Conservation (phyloP, 2,797 vertebrate species). For the Acanthopagrus latus region DNA sequence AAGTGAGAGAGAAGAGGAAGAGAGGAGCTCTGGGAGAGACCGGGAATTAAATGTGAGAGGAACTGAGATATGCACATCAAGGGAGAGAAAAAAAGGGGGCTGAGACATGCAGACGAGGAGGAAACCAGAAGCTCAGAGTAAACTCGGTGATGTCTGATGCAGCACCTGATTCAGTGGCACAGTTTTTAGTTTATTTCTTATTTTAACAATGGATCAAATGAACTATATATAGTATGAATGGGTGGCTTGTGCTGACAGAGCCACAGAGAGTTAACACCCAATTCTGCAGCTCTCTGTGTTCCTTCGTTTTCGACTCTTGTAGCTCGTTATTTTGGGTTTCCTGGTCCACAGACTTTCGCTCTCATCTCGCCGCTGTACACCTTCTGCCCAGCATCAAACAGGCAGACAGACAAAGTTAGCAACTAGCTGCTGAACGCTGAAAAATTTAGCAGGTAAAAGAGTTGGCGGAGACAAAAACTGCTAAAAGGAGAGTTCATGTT, state of each 20-base stretch:
- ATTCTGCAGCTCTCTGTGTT: neutral
- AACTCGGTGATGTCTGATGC: neutral
- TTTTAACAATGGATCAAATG: neutral
- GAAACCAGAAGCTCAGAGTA: conserved; percentile 6
- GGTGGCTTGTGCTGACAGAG: neutral
- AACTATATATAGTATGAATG: neutral
- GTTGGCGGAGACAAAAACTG: neutral
- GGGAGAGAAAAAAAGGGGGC: conserved; percentile 1
- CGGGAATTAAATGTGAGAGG: conserved; percentile 22
- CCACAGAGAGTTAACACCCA: neutral
- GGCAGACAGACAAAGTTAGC: too few relatives aligned
- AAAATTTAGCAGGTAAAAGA: neutral
- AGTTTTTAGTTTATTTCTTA: neutral
- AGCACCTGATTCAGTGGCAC: neutral
- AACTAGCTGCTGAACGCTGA: neutral
- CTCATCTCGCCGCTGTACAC: too few relatives aligned
- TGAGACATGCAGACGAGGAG: conserved; percentile 3
- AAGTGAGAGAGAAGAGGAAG: conserved; percentile 12
- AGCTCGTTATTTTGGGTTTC: conserved; percentile 1
- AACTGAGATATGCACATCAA: conserved; percentile 15
- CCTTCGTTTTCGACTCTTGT: neutral
- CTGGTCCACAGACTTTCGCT: neutral
- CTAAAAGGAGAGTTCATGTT: neutral
- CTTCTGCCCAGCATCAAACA: neutral
- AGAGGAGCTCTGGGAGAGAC: conserved; percentile 15